Conservation (phyloP, 2,113 vertebrate genomes). For the Laticauda colubrina region DNA sequence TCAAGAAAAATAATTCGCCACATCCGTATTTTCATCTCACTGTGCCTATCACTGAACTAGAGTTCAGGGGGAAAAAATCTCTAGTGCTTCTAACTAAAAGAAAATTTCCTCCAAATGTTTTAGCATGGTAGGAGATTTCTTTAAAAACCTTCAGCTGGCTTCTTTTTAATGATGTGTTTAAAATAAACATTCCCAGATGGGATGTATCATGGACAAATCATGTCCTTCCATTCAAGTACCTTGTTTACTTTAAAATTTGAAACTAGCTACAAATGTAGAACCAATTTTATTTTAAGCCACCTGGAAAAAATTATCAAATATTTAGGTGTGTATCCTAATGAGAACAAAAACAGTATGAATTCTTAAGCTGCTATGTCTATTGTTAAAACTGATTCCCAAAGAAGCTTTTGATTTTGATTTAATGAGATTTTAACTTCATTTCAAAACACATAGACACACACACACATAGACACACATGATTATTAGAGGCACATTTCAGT, state of each 20-base stretch:
- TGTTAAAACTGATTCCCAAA: constrained; percentile 54
- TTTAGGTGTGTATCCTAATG: constrained; percentile 53
- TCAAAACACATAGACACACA: constrained; percentile 25
- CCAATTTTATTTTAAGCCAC: constrained; percentile 53
- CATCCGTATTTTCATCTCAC: constrained; percentile 10
- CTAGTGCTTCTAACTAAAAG: constrained; percentile 39
- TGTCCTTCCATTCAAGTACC: constrained; percentile 52
- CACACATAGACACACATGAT: constrained; percentile 40
- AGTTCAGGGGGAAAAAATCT: background rate
- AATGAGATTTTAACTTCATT: constrained; percentile 61
- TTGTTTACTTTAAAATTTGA: constrained; percentile 66
- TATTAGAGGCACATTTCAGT: constrained; percentile 57
- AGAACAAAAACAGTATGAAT: constrained; percentile 56
- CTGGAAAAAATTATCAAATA: constrained; percentile 62
- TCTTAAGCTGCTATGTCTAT: constrained; percentile 64
- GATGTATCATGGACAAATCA: constrained; percentile 39
- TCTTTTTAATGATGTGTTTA: constrained; percentile 62
- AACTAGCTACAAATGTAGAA: constrained; percentile 58
- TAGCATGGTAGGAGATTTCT: constrained; percentile 40
- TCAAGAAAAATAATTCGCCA: fast-evolving
- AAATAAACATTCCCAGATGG: constrained; percentile 63
- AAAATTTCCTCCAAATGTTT: constrained; percentile 43
- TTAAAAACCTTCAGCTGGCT: constrained; percentile 54
- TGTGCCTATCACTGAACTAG: background rate
- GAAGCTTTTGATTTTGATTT: constrained; percentile 65